Conservation (phyloP, 2,797 vertebrate genomes). For the Selene dorsalis region DNA sequence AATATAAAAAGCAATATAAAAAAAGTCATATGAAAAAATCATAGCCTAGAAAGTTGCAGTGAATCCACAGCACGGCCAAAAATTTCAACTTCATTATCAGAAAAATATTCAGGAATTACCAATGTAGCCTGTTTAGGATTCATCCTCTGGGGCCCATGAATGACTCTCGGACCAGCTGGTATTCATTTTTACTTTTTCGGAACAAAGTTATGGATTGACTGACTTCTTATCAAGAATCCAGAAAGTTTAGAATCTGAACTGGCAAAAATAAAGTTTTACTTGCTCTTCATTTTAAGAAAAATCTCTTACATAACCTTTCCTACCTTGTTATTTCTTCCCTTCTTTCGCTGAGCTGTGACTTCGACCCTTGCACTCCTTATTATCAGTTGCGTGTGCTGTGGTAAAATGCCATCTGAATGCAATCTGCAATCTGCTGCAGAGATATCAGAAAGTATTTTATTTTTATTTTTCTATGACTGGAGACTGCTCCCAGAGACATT, state of each 20-base stretch:
- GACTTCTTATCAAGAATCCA: background rate
- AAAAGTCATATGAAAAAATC: no score
- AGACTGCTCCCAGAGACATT: background rate
- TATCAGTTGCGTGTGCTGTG: background rate
- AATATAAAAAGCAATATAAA: no score
- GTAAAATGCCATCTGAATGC: background rate
- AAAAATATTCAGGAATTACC: background rate
- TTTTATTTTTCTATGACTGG: background rate
- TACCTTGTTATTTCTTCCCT: background rate
- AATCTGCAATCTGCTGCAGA: background rate
- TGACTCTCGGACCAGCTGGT: background rate
- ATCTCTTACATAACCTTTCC: slow-evolving; percentile 3
- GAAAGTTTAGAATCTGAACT: background rate
- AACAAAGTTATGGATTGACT: background rate
- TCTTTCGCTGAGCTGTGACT: background rate
- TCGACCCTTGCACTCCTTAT: slow-evolving; percentile 14
- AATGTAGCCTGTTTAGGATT: background rate
- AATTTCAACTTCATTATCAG: background rate
- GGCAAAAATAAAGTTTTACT: background rate
- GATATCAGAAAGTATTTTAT: slow-evolving; percentile 2
- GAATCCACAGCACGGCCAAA: no score
- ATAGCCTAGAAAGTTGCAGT: no score
- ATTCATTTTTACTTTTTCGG: background rate
- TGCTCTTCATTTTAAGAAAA: background rate
- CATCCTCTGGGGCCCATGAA: background rate